Evolutionary conservation across 2,797 vertebrate genomes (phyloP), one percentile per base, ranked within the genome.

Genomic region (Dermochelys coriacea): DNA sequence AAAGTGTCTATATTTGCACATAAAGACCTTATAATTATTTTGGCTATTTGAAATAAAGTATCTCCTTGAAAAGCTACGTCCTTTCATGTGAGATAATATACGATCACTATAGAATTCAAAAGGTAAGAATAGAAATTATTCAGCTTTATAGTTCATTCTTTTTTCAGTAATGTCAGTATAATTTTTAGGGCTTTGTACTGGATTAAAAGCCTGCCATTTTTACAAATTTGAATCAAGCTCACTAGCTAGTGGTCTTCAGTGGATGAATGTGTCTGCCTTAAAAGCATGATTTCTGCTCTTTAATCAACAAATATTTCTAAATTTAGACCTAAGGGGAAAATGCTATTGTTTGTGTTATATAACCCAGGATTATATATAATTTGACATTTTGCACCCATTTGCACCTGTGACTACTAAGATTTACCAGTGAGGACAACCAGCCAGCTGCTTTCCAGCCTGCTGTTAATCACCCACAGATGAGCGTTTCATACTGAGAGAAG

Each of bases 41-140:
- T n/a, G n/a, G n/a, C 61, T 79, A 23, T 94, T 94, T 81, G 90
- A 93, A 96, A 88, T 50, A 90, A 86, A 68, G 8, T 2, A 87
- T 94, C 49, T 86, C 45, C 85, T 87, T 41, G 86, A 31, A 52
- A 95, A 37, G 64, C 3, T 49, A 0, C 86, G 14, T 54, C 14
- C 84, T 90, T 93, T 68, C 6, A 5, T 50, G 4, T 31, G 82
- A 75, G 68, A n/a, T 52, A 79, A 81, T 79, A 57, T 27, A 45
- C 87, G 86, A 57, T 85, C 52, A n/a, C 41, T 91, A 41, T 74
- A 82, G 47, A 92, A 94, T 94, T 94, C 52, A 74, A 64, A 92
- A 82, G 55, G 27, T 49, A 85, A 88, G 61, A 88, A 78, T 54
- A 81, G 81, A 92, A 59, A 4, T 74, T 94, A 80, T 81, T 94